Conservation (phyloP, 2,113 vertebrate species). For the Brevimyrus niger region DNA sequence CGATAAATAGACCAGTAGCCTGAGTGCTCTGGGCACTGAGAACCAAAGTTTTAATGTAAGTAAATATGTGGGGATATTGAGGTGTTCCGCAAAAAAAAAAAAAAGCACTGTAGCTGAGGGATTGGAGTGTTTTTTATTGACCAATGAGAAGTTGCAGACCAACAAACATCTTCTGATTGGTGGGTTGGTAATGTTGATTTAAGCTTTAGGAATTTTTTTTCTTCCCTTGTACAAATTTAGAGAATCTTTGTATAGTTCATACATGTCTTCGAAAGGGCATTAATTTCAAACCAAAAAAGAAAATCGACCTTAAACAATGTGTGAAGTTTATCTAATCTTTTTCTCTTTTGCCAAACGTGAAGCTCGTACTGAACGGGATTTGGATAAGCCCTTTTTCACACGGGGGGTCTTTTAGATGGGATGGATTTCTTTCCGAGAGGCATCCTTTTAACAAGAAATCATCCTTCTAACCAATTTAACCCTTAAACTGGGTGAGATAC, state of each 20-base stretch:
- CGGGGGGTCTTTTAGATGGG: background rate
- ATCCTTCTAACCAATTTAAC: background rate
- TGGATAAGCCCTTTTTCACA: background rate
- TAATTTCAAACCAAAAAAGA: constrained; percentile 76
- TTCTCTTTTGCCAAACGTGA: constrained; percentile 49
- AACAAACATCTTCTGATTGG: constrained; percentile 65
- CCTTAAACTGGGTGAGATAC: background rate
- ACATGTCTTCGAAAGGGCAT: background rate
- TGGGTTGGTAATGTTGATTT: constrained; percentile 55
- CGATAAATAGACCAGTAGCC: constrained; percentile 52
- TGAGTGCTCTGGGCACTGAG: constrained; percentile 61
- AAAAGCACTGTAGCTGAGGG: constrained; percentile 34
- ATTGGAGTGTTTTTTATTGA: constrained; percentile 33
- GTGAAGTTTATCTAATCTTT: constrained; percentile 49
- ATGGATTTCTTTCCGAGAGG: background rate
- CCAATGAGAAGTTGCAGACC: constrained; percentile 43
- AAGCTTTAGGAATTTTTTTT: constrained; percentile 48
- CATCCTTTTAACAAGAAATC: background rate
- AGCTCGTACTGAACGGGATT: constrained; percentile 52
- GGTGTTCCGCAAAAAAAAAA: constrained; percentile 54
- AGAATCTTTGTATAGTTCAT: background rate
- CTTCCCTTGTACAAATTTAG: constrained; percentile 46
- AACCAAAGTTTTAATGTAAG: constrained; percentile 62
- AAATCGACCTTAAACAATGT: constrained; percentile 59
- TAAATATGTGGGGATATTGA: constrained; percentile 58